These are phyloP conservation scores for Lasioglossum villosulum DNA, from an alignment of 2,888 invertebrate genomes.

Conservation along the genomic window DNA sequence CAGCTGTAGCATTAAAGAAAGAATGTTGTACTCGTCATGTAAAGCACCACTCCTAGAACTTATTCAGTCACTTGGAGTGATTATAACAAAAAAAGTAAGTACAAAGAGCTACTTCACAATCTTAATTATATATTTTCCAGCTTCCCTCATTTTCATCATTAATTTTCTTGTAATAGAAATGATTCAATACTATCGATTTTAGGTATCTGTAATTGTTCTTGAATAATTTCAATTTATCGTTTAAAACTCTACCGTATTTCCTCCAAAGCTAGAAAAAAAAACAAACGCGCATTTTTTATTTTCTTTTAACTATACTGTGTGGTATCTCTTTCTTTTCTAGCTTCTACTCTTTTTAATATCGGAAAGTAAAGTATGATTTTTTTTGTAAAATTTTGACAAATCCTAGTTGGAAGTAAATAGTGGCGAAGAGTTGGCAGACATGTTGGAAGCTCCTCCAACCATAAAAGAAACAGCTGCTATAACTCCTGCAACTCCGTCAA, in stretches of 20 bases:
- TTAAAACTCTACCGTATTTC: background rate
- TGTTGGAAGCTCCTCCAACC: constrained; percentile 83
- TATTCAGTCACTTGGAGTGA: constrained; percentile 91
- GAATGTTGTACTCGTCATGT: constrained; percentile 99
- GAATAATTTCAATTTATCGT: background rate
- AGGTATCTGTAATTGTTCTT: constrained; percentile 6
- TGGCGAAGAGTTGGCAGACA: constrained; percentile 83
- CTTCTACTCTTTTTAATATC: constrained; percentile 14
- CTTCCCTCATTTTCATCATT: constrained; percentile 25
- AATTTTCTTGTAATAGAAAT: constrained; percentile 22
- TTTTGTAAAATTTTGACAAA: constrained; percentile 60
- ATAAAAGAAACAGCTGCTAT: constrained; percentile 80
- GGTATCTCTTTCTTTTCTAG: constrained; percentile 24
- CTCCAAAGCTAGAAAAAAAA: background rate
- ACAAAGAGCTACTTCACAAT: constrained; percentile 18
- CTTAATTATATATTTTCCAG: constrained; percentile 5
- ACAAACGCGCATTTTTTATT: background rate
- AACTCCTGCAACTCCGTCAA: constrained; percentile 82
- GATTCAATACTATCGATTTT: constrained; percentile 17
- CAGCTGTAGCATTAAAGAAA: constrained; percentile 96
- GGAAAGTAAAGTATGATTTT: constrained; percentile 52
- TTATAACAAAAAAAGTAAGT: constrained; percentile 94
- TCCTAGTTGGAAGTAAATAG: constrained; percentile 83
- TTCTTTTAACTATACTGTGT: constrained; percentile 6
- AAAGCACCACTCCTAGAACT: constrained; percentile 95